Evolutionary conservation across 2,888 invertebrate genomes (phyloP), one percentile per base, ranked within the genome.

Genomic region (Cephus pulcher): DNA sequence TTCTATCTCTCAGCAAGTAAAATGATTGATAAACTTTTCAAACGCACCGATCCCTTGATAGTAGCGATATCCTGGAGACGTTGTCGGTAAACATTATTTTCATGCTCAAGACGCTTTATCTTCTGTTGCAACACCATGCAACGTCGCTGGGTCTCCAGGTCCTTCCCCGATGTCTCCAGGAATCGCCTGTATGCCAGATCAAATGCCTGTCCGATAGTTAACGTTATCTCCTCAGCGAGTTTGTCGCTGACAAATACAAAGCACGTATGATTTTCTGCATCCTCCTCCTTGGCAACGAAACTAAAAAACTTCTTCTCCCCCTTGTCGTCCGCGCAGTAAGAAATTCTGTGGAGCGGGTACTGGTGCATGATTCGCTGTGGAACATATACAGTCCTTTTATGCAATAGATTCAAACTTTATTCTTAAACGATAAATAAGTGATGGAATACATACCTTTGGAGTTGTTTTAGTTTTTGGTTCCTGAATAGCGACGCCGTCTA

Each of bases 321-420:
- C 91, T 99, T 99, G 92, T 99, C 99, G 91, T 99, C 99, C 1
- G 99, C 99, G 93, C 99, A 99, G 93, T 99, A 99, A 0, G 98
- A 99, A 92, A 99, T 99, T 93, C 98, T 95, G 92, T 99, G 98
- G 74, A 99, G 93, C 0, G 99, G 99, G 92, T 98, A 99, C 92
- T 98, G 98, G 92, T 98, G 97, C 90, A 98, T 94, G 79, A 98
- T 97, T 89, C 93, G 92, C 94, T 94, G 90, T 6, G 75, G 74
- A 75, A 75, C 81, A 75, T 37, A 71, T 70, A 30, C 30, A 70
- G 12, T 32, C 71, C 0, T 9, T 71, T 15, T 4, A 34, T 15
- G 71, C 34, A 15, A 1, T 6, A 12, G 12, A 71, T 9, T 11
- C 23, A 23, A 71, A 96, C 93, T 95, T 95, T 11, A 95, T 94